phyloP scores from a whole-genome alignment of 2,888 invertebrate genomes.

The Drosophila kokeensis region DNA sequence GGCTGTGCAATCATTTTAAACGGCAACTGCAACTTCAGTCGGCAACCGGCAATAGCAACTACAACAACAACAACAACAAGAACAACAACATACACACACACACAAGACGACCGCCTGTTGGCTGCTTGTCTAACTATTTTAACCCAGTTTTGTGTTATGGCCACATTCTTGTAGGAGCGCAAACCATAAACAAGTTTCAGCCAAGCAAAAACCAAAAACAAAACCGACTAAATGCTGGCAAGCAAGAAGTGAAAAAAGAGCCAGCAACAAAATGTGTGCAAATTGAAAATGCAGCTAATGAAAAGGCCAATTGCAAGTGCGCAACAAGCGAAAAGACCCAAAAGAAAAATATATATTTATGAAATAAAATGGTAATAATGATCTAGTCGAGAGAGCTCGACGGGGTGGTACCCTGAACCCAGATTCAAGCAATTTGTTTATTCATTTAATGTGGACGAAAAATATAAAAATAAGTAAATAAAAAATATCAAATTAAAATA shows the following conservation, averaged over 20 bases:
- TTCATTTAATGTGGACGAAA: not conserved
- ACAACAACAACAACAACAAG: constrained; percentile 21
- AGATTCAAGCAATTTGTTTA: not conserved
- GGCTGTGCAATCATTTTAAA: constrained; percentile 55
- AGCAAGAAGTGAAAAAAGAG: constrained; percentile 55
- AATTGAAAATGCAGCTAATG: constrained; percentile 70
- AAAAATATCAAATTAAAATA: too few species aligned
- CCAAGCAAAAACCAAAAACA: constrained; percentile 42
- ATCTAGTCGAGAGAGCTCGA: not conserved
- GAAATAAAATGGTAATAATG: constrained; percentile 3
- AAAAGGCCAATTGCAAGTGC: constrained; percentile 74
- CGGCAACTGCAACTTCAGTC: constrained; percentile 60
- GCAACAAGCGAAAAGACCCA: constrained; percentile 29
- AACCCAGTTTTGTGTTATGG: constrained; percentile 67
- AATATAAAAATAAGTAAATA: too few species aligned
- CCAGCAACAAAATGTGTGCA: constrained; percentile 57
- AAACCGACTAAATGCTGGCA: constrained; percentile 54
- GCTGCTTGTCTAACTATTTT: constrained; percentile 63
- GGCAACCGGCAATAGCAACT: constrained; percentile 34
- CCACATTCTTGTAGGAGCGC: constrained; percentile 78
- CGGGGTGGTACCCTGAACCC: not conserved
- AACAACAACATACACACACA: constrained; percentile 12
- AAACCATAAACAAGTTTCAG: constrained; percentile 76
- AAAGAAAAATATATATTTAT: constrained; percentile 2
- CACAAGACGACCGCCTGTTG: constrained; percentile 51